Percentiles rank a stretch among this genome's conserved stretches.
Conservation (phyloP, 92 coral and sea anemone species). For the Plumapathes pennacea region DNA sequence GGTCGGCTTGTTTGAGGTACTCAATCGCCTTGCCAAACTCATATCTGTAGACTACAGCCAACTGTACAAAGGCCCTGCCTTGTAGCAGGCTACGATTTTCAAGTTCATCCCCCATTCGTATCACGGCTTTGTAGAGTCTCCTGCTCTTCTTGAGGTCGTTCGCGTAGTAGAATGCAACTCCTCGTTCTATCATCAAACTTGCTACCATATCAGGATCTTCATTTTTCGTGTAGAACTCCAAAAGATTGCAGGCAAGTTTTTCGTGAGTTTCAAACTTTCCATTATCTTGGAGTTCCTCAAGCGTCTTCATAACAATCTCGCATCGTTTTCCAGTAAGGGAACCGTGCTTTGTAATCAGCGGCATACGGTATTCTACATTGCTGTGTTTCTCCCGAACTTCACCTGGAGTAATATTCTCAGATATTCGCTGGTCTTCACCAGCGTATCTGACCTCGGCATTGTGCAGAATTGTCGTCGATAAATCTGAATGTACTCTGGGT, state of each 20-base stretch:
- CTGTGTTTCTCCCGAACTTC: no score
- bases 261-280: conserved; percentile 5
- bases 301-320: conserved; percentile 1
- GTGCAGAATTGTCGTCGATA: no score
- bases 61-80: conserved; percentile 6
- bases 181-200: conserved; percentile 6
- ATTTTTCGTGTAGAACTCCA: neutral
- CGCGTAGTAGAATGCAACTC: conserved; percentile 3
- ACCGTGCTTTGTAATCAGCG: conserved; percentile 5
- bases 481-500: no score
- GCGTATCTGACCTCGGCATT: no score
- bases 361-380: neutral
- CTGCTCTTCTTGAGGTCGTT: conserved; percentile 5
- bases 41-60: neutral
- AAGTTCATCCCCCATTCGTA: neutral
- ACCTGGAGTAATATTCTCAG: no score
- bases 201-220: neutral
- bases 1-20: conserved; percentile 3
- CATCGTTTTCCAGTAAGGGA: conserved; percentile 4
- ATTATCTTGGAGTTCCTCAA: conserved; percentile 4
- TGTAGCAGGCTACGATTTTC: neutral
- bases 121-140: neutral
- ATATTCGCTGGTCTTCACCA: no score
- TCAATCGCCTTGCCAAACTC: conserved; percentile 11
- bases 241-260: neutral